A percentile compares a stretch with the other conserved stretches of the same genome.
These are phyloP conservation scores for Apogon talboti DNA, from an alignment of 2,797 vertebrate species.

Conservation along the genomic window DNA sequence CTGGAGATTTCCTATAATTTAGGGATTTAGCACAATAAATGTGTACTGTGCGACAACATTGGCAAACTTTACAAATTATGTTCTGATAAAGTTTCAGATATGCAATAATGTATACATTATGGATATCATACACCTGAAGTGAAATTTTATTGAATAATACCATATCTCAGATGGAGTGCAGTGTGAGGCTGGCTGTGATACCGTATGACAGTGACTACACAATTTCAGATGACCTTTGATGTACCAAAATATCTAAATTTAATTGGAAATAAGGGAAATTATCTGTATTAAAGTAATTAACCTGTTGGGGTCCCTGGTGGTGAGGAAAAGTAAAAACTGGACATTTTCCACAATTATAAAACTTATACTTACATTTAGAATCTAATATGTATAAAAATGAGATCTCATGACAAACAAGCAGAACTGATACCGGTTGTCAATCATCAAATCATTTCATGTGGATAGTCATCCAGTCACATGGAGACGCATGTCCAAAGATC, in stretches of 20 bases:
- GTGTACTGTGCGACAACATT: slow-evolving; percentile 40
- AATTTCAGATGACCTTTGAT: slow-evolving; percentile 26
- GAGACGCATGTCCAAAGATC: slow-evolving; percentile 58
- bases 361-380: too few relatives aligned
- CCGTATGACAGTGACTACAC: slow-evolving; percentile 23
- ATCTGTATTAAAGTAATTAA: slow-evolving; percentile 12
- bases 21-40: slow-evolving; percentile 2
- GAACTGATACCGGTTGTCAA: not conserved
- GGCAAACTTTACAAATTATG: slow-evolving; percentile 52
- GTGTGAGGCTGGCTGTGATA: not conserved
- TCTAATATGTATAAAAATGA: not conserved
- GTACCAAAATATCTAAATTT: slow-evolving; percentile 12
- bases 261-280: not conserved
- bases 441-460: slow-evolving; percentile 8
- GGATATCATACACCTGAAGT: slow-evolving; percentile 22
- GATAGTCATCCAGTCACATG: slow-evolving; percentile 31
- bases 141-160: slow-evolving; percentile 24
- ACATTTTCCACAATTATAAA: not conserved
- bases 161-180: slow-evolving; percentile 26
- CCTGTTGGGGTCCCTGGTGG: not conserved
- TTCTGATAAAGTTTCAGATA: slow-evolving; percentile 23
- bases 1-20: not conserved
- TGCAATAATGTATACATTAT: not conserved
- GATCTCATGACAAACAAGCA: not conserved
- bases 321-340: not conserved